Evolutionary conservation across 1,140 invertebrate genomes (phyloP), one percentile per base, ranked within the genome.

Genomic region (Caenorhabditis inopinata): DNA sequence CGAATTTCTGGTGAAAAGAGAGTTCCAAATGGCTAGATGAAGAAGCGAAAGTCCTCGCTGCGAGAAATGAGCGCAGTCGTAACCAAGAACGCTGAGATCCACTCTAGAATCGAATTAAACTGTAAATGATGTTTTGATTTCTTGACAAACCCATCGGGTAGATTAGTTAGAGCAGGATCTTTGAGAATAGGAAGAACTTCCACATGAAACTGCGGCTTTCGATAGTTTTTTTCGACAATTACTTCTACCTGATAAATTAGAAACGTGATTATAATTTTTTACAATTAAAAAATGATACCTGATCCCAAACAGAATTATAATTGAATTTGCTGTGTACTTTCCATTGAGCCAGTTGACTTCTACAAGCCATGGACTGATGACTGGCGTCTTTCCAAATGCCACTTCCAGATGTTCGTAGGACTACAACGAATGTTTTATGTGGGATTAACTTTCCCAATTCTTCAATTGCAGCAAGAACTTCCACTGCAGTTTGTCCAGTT

Each of bases 381-480:
- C 80, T 81, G 1, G 74, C 74, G 74, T 81, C 80, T 47, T 58
- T 68, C 80, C 80, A 81, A 18, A 81, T 76, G 68, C 80, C 80
- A 45, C 53, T 77, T 58, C 80, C 80, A 25, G 74, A 76, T n/a
- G 53, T 47, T 74, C 75, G 21, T 1, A 81, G 11, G 7, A 78
- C 80, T 11, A 81, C 75, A 42, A 81, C 46, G 18, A 81, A 68
- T 14, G 80, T 81, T 35, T 78, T 76, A n/a, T 48, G 18, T 7
- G 80, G 80, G 14, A 81, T 25, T 11, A 47, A 25, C 12, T 74
- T 46, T 6, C 6, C 11, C 12, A 81, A 42, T 23, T 81, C 53
- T 47, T 81, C 74, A 27, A 81, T 77, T 25, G 74, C 53, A 9
- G 42, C 14, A 14, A 81, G 53, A 4, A 81, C 80, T 74, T 81